Conservation (phyloP, 2,797 vertebrate species). For the Phyllotis vaccarum region DNA sequence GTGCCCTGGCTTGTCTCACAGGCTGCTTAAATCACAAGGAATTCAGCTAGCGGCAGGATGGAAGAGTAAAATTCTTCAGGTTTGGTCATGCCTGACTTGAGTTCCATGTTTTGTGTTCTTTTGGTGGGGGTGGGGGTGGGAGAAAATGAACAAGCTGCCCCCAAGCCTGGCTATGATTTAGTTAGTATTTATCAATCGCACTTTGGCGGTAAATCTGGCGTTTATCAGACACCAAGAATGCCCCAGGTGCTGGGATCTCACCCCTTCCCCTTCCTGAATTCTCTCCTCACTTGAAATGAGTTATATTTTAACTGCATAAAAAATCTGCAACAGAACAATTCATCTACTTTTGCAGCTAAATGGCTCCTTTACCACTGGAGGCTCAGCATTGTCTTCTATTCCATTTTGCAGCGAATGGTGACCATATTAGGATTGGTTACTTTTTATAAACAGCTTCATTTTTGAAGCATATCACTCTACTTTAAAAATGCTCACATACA, state of each 20-base stretch:
- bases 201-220: conserved; percentile 56
- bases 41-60: conserved; percentile 46
- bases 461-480: neutral
- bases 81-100: conserved; percentile 78
- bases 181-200: conserved; percentile 68
- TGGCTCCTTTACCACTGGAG: neutral
- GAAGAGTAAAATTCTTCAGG: conserved; percentile 75
- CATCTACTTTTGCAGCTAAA: neutral
- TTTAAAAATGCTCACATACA: neutral
- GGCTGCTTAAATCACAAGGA: conserved; percentile 63
- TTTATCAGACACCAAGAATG: conserved; percentile 19
- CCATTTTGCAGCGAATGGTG: neutral
- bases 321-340: neutral
- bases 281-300: conserved; percentile 11
- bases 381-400: neutral
- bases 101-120: conserved; percentile 63
- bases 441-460: neutral
- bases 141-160: conserved; percentile 60
- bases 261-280: conserved; percentile 18
- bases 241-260: conserved; percentile 40
- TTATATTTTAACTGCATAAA: conserved; percentile 47
- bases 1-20: neutral
- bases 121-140: neutral
- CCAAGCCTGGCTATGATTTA: conserved; percentile 64
- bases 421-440: neutral